Conservation (phyloP, 1,140 invertebrate species). For the Gonioctena quinquepunctata region DNA sequence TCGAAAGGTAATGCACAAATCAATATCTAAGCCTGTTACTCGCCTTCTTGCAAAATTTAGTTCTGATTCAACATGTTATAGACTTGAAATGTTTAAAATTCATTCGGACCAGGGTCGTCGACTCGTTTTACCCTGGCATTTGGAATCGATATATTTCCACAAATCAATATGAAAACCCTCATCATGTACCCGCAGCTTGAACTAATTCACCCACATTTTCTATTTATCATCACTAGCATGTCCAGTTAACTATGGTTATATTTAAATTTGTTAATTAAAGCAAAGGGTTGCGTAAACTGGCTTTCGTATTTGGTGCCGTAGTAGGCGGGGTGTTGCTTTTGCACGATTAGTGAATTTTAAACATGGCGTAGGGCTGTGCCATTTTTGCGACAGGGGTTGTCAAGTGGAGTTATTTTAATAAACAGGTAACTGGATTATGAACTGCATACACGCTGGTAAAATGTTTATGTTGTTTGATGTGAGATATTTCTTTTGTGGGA, state of each 20-base stretch:
- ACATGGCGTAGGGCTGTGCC: conserved; percentile 49
- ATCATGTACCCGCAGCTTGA: conserved; percentile 32
- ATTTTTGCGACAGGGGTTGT: conserved; percentile 31
- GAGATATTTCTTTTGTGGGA: conserved; percentile 21
- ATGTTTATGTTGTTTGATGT: conserved; percentile 33
- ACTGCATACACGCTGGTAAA: conserved; percentile 1
- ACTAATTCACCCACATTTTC: conserved; percentile 33
- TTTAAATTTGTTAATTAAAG: conserved; percentile 33
- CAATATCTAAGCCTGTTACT: background rate
- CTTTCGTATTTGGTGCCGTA: conserved; percentile 25
- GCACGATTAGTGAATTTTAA: conserved; percentile 36
- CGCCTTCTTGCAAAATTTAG: conserved; percentile 16
- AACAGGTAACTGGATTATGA: background rate
- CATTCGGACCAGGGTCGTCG: conserved; percentile 32
- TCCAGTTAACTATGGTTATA: conserved; percentile 8
- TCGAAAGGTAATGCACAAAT: conserved; percentile 37
- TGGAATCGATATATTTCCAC: conserved; percentile 51
- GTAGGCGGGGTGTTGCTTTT: conserved; percentile 49
- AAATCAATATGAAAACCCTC: conserved; percentile 49
- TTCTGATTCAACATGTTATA: conserved; percentile 27
- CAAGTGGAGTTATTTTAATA: background rate
- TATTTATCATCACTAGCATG: conserved; percentile 13
- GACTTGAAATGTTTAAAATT: conserved; percentile 9
- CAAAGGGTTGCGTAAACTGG: conserved; percentile 44
- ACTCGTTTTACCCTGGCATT: conserved; percentile 43